These are phyloP conservation scores for Formicarius rufipectus DNA, from an alignment of 2,113 vertebrate species.

Conservation along the genomic window DNA sequence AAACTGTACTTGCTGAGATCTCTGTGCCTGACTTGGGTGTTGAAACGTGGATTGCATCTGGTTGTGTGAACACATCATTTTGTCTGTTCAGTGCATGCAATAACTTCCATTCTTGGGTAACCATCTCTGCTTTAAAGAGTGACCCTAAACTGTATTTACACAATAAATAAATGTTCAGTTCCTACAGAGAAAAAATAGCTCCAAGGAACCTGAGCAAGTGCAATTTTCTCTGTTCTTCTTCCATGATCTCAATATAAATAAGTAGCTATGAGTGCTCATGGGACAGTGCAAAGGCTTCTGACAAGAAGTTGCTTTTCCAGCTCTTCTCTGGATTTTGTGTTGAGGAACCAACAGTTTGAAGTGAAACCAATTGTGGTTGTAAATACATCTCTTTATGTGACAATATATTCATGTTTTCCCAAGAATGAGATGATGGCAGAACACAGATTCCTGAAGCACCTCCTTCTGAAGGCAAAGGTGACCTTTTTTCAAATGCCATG, in stretches of 20 bases:
- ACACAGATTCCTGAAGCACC: not conserved
- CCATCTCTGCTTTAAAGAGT: not conserved
- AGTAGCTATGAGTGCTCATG: not conserved
- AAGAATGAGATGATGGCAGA: not conserved
- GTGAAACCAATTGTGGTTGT: not conserved
- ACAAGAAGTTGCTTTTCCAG: not conserved
- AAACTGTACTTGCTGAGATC: not conserved
- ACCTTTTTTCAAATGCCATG: not conserved
- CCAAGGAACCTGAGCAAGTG: not conserved
- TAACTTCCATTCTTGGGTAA: not conserved
- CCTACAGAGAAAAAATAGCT: not conserved
- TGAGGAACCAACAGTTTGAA: not conserved
- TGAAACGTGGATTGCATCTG: not conserved
- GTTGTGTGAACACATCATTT: not conserved
- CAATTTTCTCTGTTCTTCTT: conserved; percentile 9
- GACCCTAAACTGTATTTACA: conserved; percentile 35
- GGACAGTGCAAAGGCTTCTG: not conserved
- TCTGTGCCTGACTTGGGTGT: not conserved
- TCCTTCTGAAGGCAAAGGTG: conserved; percentile 19
- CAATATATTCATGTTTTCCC: not conserved
- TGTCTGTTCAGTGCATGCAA: not conserved
- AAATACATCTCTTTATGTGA: not conserved
- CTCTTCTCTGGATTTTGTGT: not conserved
- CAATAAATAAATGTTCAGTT: not conserved
- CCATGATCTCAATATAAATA: not conserved